These are phyloP conservation scores for Daubentonia madagascariensis DNA, from an alignment of 2,113 vertebrate genomes.

Conservation along the genomic window DNA sequence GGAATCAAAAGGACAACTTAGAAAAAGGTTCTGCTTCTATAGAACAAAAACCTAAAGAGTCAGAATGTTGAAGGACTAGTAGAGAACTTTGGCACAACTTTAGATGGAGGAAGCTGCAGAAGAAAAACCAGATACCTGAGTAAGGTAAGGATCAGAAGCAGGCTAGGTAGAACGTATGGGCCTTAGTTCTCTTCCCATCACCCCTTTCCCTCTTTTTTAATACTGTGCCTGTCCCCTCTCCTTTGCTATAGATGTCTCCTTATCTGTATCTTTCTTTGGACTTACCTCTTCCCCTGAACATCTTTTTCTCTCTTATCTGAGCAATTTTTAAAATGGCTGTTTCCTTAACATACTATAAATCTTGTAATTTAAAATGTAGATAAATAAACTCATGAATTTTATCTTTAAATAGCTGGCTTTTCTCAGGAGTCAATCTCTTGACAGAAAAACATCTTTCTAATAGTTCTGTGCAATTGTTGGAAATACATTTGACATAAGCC, in stretches of 20 bases:
- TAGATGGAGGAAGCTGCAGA: background rate
- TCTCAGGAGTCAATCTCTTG: background rate
- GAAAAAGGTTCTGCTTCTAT: background rate
- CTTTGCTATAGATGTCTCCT: background rate
- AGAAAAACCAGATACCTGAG: background rate
- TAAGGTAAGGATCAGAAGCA: background rate
- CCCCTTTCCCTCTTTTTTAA: background rate
- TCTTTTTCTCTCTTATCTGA: background rate
- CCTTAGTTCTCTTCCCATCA: background rate
- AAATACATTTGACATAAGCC: constrained; percentile 14
- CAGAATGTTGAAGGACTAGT: background rate
- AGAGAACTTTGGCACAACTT: background rate
- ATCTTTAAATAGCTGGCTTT: background rate
- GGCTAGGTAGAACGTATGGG: background rate
- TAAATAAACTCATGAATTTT: background rate
- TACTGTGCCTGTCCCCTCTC: background rate
- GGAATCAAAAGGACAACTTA: background rate
- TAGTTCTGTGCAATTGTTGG: background rate
- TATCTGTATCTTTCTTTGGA: background rate
- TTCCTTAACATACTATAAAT: background rate
- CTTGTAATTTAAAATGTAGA: constrained; percentile 8
- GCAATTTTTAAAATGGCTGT: background rate
- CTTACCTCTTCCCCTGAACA: background rate
- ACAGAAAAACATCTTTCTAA: background rate
- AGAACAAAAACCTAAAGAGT: background rate